Percentiles rank a stretch among this genome's conserved stretches.
These are phyloP conservation scores for Uromys caudimaculatus DNA, from an alignment of 2,797 vertebrate genomes.

Conservation along the genomic window DNA sequence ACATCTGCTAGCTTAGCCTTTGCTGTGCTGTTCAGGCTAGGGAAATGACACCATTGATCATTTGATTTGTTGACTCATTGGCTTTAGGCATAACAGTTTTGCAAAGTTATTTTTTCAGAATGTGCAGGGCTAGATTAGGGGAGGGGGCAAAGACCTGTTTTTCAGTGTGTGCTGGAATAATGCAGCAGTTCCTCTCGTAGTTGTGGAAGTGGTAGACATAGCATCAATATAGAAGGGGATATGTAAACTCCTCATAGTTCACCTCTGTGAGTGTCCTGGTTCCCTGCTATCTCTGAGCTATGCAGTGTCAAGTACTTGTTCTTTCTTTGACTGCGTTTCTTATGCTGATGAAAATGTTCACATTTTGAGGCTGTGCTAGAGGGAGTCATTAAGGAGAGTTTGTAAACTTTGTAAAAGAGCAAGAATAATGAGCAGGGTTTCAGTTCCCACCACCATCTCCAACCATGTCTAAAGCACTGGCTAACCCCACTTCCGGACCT, in stretches of 20 bases:
- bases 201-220: background rate
- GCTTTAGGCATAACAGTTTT: background rate
- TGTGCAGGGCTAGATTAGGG: background rate
- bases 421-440: background rate
- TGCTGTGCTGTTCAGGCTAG: background rate
- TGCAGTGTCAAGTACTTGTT: background rate
- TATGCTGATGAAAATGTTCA: background rate
- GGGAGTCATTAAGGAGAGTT: background rate
- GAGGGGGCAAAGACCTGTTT: background rate
- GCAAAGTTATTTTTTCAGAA: rapidly evolving
- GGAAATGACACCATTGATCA: background rate
- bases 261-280: background rate
- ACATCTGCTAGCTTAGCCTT: background rate
- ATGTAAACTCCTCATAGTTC: background rate
- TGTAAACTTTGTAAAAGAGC: background rate
- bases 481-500: background rate
- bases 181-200: background rate
- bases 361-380: background rate
- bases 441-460: background rate
- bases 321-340: slow-evolving; percentile 14
- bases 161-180: background rate
- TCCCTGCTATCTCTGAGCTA: background rate
- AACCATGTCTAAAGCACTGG: background rate
- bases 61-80: background rate
- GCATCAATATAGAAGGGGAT: background rate